Base-by-base conservation (phyloP, 2,113 vertebrate species). In the Sebastes fasciatus region DNA sequence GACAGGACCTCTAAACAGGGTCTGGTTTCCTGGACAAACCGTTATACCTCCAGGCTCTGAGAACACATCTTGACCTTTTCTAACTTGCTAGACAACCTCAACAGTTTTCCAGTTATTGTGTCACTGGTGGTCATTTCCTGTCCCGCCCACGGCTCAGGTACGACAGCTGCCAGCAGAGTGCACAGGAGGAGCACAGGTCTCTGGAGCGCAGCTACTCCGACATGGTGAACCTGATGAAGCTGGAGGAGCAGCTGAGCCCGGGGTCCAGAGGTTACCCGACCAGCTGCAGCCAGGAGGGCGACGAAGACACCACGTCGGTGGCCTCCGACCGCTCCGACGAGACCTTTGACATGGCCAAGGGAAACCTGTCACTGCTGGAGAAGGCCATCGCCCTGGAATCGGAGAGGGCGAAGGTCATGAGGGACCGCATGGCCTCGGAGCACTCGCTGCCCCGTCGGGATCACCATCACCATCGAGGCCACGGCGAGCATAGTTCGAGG, bases 271-370 rank as follows among this genome's bases (percentile, higher is more conserved):
- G 96, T 82, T 97, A 97, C 45, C 96, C 96, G 0, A 79, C 86
- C 61, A 90, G 89, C 86, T 94, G 92, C 72, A 96, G 94, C 90
- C 96, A 95, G 6, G 97, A 97, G 78, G 95, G 96, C 52, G 98
- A 99, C n/a, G 98, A 99, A 74, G 98, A 99, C 90, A 97, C 97
- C 83, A 96, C 98, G 75, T 99, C 98, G 1, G 93, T 99, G 89
- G 95, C 95, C 88, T 99, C 98, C 4, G 98, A 99, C 92, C 95
- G 96, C 85, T 99, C 98, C 1, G 98, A 99, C 91, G 98, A 99
- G 90, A 97, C 98, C 83, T 99, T 98, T 23, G 98, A 99, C 95
- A 98, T 99, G 97, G 97, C 98, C 91, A 99, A 99, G 95, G 98
- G 98, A 61, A 99, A 99, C 91, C 95, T 99, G 95, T 96, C 98